Evolutionary conservation across 2,797 vertebrate species (phyloP).

Genomic region (Scolopax bukidnonensis): DNA sequence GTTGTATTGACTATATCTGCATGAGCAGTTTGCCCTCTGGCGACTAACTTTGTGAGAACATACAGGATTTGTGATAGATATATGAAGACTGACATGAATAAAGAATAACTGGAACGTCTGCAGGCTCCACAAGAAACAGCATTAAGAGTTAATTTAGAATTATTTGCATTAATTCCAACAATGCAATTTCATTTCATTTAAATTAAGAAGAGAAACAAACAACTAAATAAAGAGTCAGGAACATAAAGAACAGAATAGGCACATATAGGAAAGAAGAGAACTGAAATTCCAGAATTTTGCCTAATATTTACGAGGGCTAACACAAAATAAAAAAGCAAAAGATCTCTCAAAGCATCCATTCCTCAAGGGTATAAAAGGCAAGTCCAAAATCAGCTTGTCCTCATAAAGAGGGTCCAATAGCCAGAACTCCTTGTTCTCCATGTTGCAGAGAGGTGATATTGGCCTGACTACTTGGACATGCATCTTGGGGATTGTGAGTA

Average conservation of each 20-base stretch:
- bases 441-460: background rate
- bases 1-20: background rate
- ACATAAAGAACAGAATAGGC: background rate
- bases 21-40: slow-evolving; percentile 59
- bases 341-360: background rate
- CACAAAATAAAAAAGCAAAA: background rate
- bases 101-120: background rate
- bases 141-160: background rate
- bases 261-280: background rate
- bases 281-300: background rate
- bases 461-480: background rate
- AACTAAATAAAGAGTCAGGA: background rate
- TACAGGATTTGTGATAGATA: background rate
- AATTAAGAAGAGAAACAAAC: background rate
- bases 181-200: background rate
- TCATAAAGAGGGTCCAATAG: background rate
- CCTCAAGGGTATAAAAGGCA: background rate
- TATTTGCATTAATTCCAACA: background rate
- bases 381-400: background rate
- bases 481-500: background rate
- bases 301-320: background rate
- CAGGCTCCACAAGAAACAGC: background rate
- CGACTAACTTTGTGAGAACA: slow-evolving; percentile 30
- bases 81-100: background rate
- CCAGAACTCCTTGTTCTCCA: background rate